A percentile compares a stretch with the other conserved stretches of the same genome.
Evolutionary conservation across 2,113 vertebrate genomes (phyloP).

Genomic region (Casuarius casuarius): DNA sequence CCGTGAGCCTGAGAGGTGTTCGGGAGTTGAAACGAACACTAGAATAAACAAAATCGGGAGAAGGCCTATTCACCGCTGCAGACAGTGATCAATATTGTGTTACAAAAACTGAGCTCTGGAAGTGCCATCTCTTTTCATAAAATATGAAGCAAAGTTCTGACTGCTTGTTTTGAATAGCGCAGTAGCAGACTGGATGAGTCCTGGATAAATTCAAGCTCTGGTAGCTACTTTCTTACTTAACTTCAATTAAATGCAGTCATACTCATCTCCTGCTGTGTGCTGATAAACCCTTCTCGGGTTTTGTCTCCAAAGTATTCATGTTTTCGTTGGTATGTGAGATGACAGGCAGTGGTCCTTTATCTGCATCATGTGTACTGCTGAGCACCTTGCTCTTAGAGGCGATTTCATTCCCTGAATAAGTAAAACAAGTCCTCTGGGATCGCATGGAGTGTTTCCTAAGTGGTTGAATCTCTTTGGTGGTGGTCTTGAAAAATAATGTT

Average conservation of each 20-base stretch:
- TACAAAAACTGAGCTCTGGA: not conserved
- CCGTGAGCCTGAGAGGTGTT: not conserved
- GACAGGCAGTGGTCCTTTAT: fast-evolving
- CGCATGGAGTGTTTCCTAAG: fast-evolving
- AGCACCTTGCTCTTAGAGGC: not conserved
- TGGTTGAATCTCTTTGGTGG: not conserved
- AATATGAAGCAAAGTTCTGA: not conserved
- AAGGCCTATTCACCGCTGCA: too few relatives aligned
- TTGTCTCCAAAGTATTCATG: not conserved
- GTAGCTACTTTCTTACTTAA: not conserved
- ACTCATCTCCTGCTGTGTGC: fast-evolving
- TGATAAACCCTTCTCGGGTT: fast-evolving
- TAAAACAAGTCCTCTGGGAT: not conserved
- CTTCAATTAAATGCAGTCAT: fast-evolving
- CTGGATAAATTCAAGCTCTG: too few relatives aligned
- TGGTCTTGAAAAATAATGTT: too few relatives aligned
- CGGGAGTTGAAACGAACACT: too few relatives aligned
- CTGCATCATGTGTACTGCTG: fast-evolving
- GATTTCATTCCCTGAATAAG: too few relatives aligned
- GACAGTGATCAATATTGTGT: too few relatives aligned
- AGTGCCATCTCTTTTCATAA: not conserved
- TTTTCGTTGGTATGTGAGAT: fast-evolving
- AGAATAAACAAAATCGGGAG: too few relatives aligned
- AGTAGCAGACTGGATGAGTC: too few relatives aligned
- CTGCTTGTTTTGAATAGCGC: too few relatives aligned